Evolutionary conservation across 2,113 vertebrate species (phyloP), one percentile per base, ranked within the genome.

Genomic region (Tenebrosternarchus preto): DNA sequence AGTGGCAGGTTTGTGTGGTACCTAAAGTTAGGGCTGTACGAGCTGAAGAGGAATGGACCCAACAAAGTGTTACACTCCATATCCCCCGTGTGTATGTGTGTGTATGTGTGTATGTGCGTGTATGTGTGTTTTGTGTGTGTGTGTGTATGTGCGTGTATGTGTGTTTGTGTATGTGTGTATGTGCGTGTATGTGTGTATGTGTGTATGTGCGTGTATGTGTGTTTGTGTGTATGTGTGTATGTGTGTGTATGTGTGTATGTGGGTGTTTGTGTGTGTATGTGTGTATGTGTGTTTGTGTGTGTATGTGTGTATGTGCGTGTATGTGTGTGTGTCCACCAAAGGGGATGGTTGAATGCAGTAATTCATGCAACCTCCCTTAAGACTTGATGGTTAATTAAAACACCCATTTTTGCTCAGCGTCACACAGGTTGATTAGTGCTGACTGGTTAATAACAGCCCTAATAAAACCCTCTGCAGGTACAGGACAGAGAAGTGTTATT

Each of bases 131-230:
- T 5, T 9, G 25, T 39, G n/a, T 43, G 19, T 46, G 17, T 9
- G n/a, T 74, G 63, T 57, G 43, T 39, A 64, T 80, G 78, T 73
- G 29, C 71, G 71, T 76, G 56, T 83, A 66, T 60, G 60, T 81
- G 53, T 43, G 15, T 27, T 2, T 7, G n/a, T 15, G 4, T 9
- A 36, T 57, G 17, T 25, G 33, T 7, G 50, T 5, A 15, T 72
- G 11, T 57, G 22, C n/a, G 25, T 46, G 7, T 46, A 19, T 22
- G 31, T 50, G 3, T 24, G 50, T 29, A 0, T 39, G 19, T n/a
- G 22, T 22, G 1, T n/a, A 15, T 59, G 9, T 74, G 27, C 9
- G 29, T 2, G 5, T 73, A 22, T 57, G 53, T 27, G 4, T 7
- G n/a, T 15, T 5, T 9, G 25, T 39, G n/a, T 43, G 19, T 46